Conservation (phyloP, 2,888 invertebrate species). For the Andrena hattorfiana region DNA sequence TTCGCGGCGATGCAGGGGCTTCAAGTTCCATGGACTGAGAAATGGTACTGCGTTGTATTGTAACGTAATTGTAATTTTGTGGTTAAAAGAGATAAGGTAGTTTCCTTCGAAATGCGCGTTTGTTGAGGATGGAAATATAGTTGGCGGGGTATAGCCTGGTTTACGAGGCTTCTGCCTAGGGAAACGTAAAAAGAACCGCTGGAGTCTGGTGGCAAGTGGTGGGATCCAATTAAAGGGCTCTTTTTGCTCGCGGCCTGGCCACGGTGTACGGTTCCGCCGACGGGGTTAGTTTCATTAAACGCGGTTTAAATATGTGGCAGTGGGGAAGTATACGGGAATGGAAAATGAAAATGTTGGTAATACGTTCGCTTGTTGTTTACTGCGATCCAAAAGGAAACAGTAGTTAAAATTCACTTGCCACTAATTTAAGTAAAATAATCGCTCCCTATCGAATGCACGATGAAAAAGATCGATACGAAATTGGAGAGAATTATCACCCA, state of each 20-base stretch:
- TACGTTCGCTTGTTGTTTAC: not conserved
- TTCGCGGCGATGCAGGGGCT: not conserved
- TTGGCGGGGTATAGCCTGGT: not conserved
- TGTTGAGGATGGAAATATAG: not conserved
- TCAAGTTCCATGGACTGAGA: not conserved
- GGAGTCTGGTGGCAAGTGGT: constrained; percentile 30
- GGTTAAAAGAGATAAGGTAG: constrained; percentile 20
- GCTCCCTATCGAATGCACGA: not conserved
- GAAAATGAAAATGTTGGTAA: not conserved
- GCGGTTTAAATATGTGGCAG: not conserved
- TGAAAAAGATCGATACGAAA: not conserved
- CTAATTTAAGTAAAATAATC: no score
- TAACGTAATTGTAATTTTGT: constrained; percentile 23
- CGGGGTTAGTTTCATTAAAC: constrained; percentile 41
- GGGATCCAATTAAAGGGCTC: constrained; percentile 61
- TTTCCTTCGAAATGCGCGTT: not conserved
- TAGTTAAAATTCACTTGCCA: not conserved
- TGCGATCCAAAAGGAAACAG: not conserved
- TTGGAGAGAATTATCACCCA: constrained; percentile 19
- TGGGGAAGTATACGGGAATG: not conserved
- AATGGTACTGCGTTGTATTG: not conserved
- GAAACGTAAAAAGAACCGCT: constrained; percentile 33
- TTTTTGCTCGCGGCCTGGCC: not conserved
- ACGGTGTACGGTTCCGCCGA: constrained; percentile 30
- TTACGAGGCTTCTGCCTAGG: not conserved